Base-by-base conservation (phyloP, 2,888 invertebrate genomes). In the Agriopis leucophaearia region DNA sequence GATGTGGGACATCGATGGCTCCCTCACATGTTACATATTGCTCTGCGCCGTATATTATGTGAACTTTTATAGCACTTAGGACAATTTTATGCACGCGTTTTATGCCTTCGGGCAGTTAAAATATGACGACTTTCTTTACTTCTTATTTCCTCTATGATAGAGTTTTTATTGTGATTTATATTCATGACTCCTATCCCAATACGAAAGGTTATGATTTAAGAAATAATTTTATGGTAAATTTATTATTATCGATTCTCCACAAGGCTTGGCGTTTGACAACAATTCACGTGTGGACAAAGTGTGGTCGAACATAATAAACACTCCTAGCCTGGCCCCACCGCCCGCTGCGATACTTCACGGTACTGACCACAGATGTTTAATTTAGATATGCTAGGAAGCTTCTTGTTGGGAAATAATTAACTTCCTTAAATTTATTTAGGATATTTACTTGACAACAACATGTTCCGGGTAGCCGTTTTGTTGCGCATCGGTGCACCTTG, bases 1-100 rank as follows among this genome's bases (percentile, higher is more conserved):
- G 18, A 27, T 27, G 18, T 27, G 18, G 18, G 18, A 70, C 66
- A 66, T 70, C 75, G 73, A 79, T 77, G 74, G 74, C 72, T 73
- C 63, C 60, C 74, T 76, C 84, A 80, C 79, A 75, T 80, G 81
- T 81, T 82, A 77, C 79, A 77, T 73, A 81, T 79, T 79, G 80
- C 77, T 77, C 76, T 76, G 72, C 60, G 65, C 64, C 69, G 66
- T 76, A 76, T 74, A 78, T 77, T 77, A 80, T 76, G 64, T 69
- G 56, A 75, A 79, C 69, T 79, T 81, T 78, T 78, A 78, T 75
- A 64, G 64, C 47, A 70, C 64, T 74, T 72, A 57, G 55, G 59
- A 61, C 56, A 62, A 64, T 74, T 69, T 69, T 61, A 69, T 64
- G 64, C 64, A 62, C 69, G 47, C 40, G 13, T 65, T 64, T 69